A percentile compares a stretch with the other conserved stretches of the same genome.
phyloP scores from a whole-genome alignment of 2,113 vertebrate genomes.

The Dromaius novaehollandiae region DNA sequence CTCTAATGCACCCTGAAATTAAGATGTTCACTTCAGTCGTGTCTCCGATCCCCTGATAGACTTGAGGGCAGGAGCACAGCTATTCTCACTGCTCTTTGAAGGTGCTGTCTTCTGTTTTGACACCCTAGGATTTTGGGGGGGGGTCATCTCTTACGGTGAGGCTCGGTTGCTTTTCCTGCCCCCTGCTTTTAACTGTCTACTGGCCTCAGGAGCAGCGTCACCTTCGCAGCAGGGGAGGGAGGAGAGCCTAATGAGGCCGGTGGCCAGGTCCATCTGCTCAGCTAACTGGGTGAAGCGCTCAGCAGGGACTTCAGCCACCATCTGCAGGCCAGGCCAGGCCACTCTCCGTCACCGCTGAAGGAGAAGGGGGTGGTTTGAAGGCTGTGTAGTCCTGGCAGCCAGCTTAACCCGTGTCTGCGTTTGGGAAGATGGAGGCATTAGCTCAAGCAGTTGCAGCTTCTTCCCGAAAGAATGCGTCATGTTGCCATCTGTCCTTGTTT shows the following conservation, averaged over 20 bases:
- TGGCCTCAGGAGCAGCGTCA: neutral
- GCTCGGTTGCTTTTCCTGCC: neutral
- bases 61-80: neutral
- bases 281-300: rapidly evolving
- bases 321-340: neutral
- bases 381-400: neutral
- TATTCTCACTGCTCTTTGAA: neutral
- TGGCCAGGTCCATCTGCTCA: neutral
- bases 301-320: neutral
- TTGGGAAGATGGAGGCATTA: neutral
- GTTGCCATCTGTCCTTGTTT: neutral
- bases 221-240: neutral
- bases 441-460: neutral
- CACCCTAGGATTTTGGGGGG: neutral
- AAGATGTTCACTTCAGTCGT: neutral
- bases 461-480: neutral
- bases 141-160: neutral
- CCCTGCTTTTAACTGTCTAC: rapidly evolving
- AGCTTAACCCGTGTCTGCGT: rapidly evolving
- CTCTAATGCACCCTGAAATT: neutral
- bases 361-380: neutral
- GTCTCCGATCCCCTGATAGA: neutral
- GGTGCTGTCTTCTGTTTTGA: neutral
- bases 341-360: neutral
- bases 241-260: neutral